phyloP scores from a whole-genome alignment of 2,113 vertebrate genomes.

The Sminthopsis crassicaudata region DNA sequence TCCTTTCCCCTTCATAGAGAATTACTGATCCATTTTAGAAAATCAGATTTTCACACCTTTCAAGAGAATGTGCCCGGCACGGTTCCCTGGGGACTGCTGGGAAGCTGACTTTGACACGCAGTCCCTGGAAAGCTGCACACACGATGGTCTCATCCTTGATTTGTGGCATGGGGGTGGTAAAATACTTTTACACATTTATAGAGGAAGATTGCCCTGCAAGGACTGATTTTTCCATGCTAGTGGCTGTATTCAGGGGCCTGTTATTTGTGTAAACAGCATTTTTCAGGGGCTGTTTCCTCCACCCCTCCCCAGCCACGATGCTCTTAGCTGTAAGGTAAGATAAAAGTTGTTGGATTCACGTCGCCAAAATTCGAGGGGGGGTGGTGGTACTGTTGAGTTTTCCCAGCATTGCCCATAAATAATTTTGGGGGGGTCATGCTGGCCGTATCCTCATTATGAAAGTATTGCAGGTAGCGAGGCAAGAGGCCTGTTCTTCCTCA shows the following conservation, averaged over 20 bases:
- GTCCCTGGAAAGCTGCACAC: constrained; percentile 83
- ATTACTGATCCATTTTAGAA: constrained; percentile 99
- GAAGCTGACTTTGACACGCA: constrained; percentile 94
- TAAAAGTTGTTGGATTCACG: constrained; percentile 87
- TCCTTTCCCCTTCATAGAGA: constrained; percentile 96
- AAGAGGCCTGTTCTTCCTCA: constrained; percentile 80
- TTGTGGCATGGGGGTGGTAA: constrained; percentile 87
- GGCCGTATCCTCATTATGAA: constrained; percentile 82
- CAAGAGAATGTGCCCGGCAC: constrained; percentile 90
- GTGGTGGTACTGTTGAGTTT: constrained; percentile 77
- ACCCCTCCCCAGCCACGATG: constrained; percentile 76
- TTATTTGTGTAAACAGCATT: constrained; percentile 87
- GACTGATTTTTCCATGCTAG: constrained; percentile 84
- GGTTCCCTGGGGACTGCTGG: constrained; percentile 87
- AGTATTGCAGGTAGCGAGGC: constrained; percentile 82
- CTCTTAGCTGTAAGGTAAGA: constrained; percentile 86
- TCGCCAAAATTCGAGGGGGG: constrained; percentile 73
- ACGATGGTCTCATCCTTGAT: constrained; percentile 86
- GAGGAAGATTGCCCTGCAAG: constrained; percentile 86
- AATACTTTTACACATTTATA: constrained; percentile 88
- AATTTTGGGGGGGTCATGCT: constrained; percentile 79
- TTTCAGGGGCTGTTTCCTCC: constrained; percentile 67
- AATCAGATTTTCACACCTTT: constrained; percentile 99
- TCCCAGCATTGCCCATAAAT: constrained; percentile 81
- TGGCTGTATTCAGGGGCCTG: constrained; percentile 81